Evolutionary conservation across 2,113 vertebrate genomes (phyloP).

Genomic region (Hyla sarda): DNA sequence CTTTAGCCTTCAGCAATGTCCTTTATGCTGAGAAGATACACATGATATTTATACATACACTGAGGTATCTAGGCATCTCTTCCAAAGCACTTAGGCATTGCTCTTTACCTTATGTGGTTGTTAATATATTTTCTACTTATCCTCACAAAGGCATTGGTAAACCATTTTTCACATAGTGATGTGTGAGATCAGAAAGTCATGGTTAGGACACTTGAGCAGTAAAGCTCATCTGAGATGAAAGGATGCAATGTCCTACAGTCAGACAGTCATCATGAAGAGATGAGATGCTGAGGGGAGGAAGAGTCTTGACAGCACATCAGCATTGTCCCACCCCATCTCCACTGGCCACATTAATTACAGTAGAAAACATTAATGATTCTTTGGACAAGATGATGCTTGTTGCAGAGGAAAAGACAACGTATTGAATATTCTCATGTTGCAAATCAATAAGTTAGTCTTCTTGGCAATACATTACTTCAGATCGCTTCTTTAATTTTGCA

Average conservation of each 20-base stretch:
- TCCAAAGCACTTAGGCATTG: too few species aligned
- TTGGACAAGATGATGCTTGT: too few species aligned
- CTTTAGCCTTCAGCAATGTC: too few species aligned
- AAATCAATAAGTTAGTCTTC: not conserved
- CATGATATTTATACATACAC: too few species aligned
- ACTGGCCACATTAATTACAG: not conserved
- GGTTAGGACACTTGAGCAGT: not conserved
- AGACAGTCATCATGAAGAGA: not conserved
- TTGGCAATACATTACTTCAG: not conserved
- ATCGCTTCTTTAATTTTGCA: too few species aligned
- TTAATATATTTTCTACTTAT: not conserved
- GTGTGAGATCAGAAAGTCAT: slow-evolving; percentile 2
- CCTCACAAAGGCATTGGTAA: not conserved
- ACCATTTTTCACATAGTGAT: not conserved
- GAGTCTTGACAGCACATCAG: not conserved
- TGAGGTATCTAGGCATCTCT: too few species aligned
- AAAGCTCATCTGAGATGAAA: not conserved
- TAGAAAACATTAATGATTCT: not conserved
- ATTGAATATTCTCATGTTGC: not conserved
- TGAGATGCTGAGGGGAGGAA: not conserved
- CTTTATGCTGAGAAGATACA: too few species aligned
- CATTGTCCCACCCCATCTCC: not conserved
- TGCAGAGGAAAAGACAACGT: too few species aligned
- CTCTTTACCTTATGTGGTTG: not conserved
- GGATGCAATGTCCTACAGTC: not conserved